phyloP scores from a whole-genome alignment of 2,888 invertebrate genomes.

The Scrobipalpa costella region DNA sequence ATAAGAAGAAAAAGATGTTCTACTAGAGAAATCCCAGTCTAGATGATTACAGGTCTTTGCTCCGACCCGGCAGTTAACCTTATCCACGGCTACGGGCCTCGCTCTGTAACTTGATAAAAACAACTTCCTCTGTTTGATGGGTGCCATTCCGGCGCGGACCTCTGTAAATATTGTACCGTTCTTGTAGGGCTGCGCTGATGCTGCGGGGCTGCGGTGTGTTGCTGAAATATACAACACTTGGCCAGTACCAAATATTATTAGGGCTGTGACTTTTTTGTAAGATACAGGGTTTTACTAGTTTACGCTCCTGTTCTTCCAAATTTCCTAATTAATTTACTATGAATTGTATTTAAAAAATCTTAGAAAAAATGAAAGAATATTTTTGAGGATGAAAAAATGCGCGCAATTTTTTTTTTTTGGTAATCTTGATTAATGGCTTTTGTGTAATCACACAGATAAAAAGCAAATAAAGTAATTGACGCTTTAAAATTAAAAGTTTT shows the following conservation, averaged over 20 bases:
- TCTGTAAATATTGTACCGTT: slow-evolving; percentile 52
- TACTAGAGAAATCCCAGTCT: background rate
- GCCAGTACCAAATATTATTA: background rate
- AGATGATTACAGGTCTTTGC: background rate
- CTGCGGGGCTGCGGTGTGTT: background rate
- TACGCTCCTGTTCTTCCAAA: no score
- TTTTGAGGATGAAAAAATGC: no score
- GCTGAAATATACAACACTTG: slow-evolving; percentile 9
- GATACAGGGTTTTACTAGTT: no score
- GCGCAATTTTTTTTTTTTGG: no score
- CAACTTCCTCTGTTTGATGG: slow-evolving; percentile 30
- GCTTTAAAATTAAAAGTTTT: slow-evolving; percentile 10
- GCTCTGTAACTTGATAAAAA: slow-evolving; percentile 37
- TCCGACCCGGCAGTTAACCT: slow-evolving; percentile 21
- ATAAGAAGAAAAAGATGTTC: no score
- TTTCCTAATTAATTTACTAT: no score
- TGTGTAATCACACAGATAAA: no score
- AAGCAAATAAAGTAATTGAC: no score
- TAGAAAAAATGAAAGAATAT: no score
- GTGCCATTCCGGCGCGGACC: slow-evolving; percentile 36
- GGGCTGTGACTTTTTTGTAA: background rate
- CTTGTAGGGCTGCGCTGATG: slow-evolving; percentile 7
- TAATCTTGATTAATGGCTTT: no score
- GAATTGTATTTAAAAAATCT: no score
- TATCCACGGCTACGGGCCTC: background rate